Conservation (phyloP, 2,888 invertebrate species). For the Argyra leucocephala region DNA sequence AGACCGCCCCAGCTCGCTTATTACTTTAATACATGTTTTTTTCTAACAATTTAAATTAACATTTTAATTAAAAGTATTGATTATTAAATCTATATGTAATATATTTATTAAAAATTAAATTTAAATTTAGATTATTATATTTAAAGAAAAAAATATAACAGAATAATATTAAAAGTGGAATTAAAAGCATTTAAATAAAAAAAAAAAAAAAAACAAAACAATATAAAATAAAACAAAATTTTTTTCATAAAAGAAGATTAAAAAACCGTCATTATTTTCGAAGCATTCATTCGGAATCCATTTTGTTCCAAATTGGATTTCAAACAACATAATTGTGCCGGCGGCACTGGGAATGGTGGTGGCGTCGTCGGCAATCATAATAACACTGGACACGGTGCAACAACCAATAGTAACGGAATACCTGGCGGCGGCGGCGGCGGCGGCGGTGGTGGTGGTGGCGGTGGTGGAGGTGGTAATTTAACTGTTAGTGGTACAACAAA, state of each 20-base stretch:
- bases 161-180: no score
- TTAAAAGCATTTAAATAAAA: no score
- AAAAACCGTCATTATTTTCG: slow-evolving; percentile 11
- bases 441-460: slow-evolving; percentile 29
- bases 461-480: slow-evolving; percentile 27
- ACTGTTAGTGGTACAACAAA: slow-evolving; percentile 23
- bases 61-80: no score
- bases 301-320: slow-evolving; percentile 72
- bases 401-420: slow-evolving; percentile 12
- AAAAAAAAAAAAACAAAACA: background rate
- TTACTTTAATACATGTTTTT: no score
- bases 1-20: no score
- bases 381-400: slow-evolving; percentile 24
- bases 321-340: slow-evolving; percentile 69
- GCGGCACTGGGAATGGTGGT: slow-evolving; percentile 52
- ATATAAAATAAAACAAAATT: background rate
- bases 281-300: slow-evolving; percentile 10
- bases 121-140: no score
- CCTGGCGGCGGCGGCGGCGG: slow-evolving; percentile 25
- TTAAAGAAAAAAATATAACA: no score
- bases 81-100: no score
- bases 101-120: no score
- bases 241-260: background rate
- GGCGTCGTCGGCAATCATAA: slow-evolving; percentile 47
- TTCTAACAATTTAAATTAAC: no score